A percentile compares a stretch with the other conserved stretches of the same genome.
Conservation (phyloP, 1,140 invertebrate genomes). For the Propsilocerus akamusi region DNA sequence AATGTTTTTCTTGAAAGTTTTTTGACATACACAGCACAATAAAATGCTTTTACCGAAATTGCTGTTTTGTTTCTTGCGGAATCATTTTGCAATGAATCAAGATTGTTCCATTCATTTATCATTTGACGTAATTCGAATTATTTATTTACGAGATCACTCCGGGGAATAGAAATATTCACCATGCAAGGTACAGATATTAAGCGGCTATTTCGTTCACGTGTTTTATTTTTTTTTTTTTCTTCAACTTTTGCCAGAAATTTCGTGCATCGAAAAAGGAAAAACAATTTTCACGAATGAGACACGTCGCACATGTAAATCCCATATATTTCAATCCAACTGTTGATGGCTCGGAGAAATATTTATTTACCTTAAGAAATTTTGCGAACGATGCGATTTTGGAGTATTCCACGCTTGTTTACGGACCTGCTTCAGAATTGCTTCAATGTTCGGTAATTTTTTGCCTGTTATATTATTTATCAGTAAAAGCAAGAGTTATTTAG, state of each 20-base stretch:
- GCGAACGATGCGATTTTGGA: not conserved
- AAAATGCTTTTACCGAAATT: slow-evolving; percentile 1
- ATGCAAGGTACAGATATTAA: no score
- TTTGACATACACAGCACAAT: no score
- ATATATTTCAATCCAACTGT: no score
- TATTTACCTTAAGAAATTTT: not conserved
- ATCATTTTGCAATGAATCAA: not conserved
- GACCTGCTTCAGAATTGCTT: not conserved
- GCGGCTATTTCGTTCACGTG: not conserved
- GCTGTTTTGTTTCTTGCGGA: not conserved
- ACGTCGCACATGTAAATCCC: no score
- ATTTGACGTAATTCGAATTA: not conserved
- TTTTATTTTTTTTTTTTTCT: not conserved
- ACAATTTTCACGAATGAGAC: no score
- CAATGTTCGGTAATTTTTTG: not conserved
- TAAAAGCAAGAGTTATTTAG: no score
- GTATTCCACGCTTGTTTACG: not conserved
- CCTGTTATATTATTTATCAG: not conserved
- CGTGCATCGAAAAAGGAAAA: no score
- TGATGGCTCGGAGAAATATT: no score
- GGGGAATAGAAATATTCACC: no score
- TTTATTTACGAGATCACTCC: not conserved
- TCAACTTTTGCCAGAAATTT: not conserved
- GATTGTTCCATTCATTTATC: slow-evolving; percentile 3
- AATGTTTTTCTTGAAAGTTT: no score